Evolutionary conservation across 2,888 invertebrate species (phyloP).

Genomic region (Anoplius nigerrimus): DNA sequence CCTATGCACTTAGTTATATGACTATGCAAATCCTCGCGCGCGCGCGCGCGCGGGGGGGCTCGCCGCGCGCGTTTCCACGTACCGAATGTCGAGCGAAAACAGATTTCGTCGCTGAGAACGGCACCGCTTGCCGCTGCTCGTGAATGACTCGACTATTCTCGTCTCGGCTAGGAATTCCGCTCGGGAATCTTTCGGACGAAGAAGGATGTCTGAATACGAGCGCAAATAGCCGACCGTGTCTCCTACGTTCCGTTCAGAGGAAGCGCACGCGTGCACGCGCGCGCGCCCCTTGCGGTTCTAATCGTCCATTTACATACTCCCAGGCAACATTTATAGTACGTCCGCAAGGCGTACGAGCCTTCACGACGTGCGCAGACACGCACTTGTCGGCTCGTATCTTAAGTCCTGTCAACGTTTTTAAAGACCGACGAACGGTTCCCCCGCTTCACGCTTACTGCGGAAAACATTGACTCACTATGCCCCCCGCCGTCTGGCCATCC

Average conservation of each 20-base stretch:
- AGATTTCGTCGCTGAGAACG: slow-evolving; percentile 1
- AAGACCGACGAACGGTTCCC: too few species aligned
- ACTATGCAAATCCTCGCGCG: slow-evolving; percentile 22
- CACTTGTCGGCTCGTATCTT: too few species aligned
- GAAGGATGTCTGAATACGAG: slow-evolving; percentile 27
- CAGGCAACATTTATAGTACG: slow-evolving; percentile 36
- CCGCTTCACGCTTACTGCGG: too few species aligned
- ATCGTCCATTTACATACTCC: slow-evolving; percentile 41
- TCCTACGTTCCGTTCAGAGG: too few species aligned
- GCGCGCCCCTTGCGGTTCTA: slow-evolving; percentile 26
- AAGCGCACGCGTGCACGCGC: slow-evolving; percentile 11
- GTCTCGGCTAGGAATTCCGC: slow-evolving; percentile 44
- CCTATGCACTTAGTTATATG: slow-evolving; percentile 24
- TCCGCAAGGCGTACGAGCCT: too few species aligned
- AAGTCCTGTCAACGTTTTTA: too few species aligned
- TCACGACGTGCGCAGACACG: too few species aligned
- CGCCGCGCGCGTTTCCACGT: not conserved
- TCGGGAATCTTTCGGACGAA: slow-evolving; percentile 42
- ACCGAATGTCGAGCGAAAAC: slow-evolving; percentile 9
- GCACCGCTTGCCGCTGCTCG: slow-evolving; percentile 33
- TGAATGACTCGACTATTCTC: slow-evolving; percentile 56
- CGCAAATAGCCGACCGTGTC: slow-evolving; percentile 31
- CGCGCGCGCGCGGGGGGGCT: slow-evolving; percentile 6
- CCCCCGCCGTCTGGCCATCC: too few species aligned
- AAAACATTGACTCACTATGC: too few species aligned